These are phyloP conservation scores for Sicus ferrugineus DNA, from an alignment of 2,888 invertebrate species.

Conservation along the genomic window DNA sequence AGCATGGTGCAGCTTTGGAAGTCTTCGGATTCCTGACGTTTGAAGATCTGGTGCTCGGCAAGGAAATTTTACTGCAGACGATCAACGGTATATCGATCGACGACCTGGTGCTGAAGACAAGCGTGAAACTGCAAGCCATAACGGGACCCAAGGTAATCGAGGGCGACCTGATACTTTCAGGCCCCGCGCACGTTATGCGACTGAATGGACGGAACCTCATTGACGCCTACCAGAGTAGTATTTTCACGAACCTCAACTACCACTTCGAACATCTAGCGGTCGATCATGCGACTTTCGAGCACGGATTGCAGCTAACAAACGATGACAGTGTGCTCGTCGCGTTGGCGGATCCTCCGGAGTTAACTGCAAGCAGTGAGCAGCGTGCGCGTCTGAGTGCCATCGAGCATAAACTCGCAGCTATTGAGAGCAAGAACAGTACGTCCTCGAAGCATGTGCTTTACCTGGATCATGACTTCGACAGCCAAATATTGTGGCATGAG, in stretches of 20 bases:
- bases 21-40: slow-evolving; percentile 55
- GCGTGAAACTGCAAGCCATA: slow-evolving; percentile 50
- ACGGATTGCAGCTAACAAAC: slow-evolving; percentile 42
- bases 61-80: slow-evolving; percentile 47
- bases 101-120: slow-evolving; percentile 48
- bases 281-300: slow-evolving; percentile 49
- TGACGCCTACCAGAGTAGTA: slow-evolving; percentile 50
- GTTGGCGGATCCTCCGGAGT: neutral
- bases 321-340: neutral
- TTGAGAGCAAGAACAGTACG: slow-evolving; percentile 8
- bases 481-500: slow-evolving; percentile 43
- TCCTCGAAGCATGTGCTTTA: slow-evolving; percentile 45
- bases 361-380: neutral
- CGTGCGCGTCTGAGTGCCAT: slow-evolving; percentile 28
- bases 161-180: slow-evolving; percentile 48
- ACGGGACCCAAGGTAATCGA: slow-evolving; percentile 50
- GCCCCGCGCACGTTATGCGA: slow-evolving; percentile 52
- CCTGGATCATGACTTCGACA: slow-evolving; percentile 48
- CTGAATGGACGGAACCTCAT: slow-evolving; percentile 52
- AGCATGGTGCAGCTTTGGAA: slow-evolving; percentile 50
- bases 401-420: slow-evolving; percentile 28
- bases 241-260: slow-evolving; percentile 52
- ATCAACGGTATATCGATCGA: slow-evolving; percentile 55
- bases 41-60: slow-evolving; percentile 50
- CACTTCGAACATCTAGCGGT: slow-evolving; percentile 53